Evolutionary conservation across 2,888 invertebrate species (phyloP).

Genomic region (Rhingia campestris): DNA sequence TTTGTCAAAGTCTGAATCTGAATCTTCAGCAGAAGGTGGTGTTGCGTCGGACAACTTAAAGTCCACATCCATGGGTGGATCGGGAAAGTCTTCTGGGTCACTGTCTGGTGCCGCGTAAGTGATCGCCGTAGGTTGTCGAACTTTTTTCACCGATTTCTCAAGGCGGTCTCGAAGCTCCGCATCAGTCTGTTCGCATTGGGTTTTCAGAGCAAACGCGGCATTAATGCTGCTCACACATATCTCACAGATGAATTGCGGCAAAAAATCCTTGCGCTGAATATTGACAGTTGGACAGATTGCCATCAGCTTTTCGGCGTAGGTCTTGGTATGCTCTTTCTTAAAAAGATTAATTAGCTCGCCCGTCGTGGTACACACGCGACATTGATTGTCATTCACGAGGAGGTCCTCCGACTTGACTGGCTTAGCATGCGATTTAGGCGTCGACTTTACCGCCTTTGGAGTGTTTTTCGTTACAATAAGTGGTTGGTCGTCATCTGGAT

Average conservation of each 20-base stretch:
- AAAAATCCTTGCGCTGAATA: conserved; percentile 81
- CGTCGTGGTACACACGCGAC: conserved; percentile 80
- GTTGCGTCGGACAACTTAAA: conserved; percentile 81
- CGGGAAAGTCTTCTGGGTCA: conserved; percentile 76
- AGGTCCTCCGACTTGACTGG: conserved; percentile 73
- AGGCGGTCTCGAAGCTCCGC: conserved; percentile 81
- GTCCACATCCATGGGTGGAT: conserved; percentile 80
- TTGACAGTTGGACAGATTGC: conserved; percentile 81
- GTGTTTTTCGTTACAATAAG: conserved; percentile 23
- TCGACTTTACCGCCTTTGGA: not conserved
- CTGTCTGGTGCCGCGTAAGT: conserved; percentile 81
- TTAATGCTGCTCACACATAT: conserved; percentile 81
- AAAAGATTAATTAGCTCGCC: conserved; percentile 80
- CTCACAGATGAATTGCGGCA: conserved; percentile 82
- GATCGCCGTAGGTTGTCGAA: conserved; percentile 77
- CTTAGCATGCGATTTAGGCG: conserved; percentile 46
- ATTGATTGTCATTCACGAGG: conserved; percentile 80
- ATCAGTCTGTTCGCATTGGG: conserved; percentile 81
- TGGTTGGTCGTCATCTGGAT: conserved; percentile 41
- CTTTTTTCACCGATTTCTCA: conserved; percentile 81
- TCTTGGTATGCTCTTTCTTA: conserved; percentile 78
- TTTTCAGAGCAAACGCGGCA: conserved; percentile 81
- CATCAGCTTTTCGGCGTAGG: conserved; percentile 82
- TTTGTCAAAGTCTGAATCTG: conserved; percentile 77
- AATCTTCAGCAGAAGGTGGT: conserved; percentile 78